Evolutionary conservation across 2,888 invertebrate species (phyloP).

Genomic region (Drosophila greeni): DNA sequence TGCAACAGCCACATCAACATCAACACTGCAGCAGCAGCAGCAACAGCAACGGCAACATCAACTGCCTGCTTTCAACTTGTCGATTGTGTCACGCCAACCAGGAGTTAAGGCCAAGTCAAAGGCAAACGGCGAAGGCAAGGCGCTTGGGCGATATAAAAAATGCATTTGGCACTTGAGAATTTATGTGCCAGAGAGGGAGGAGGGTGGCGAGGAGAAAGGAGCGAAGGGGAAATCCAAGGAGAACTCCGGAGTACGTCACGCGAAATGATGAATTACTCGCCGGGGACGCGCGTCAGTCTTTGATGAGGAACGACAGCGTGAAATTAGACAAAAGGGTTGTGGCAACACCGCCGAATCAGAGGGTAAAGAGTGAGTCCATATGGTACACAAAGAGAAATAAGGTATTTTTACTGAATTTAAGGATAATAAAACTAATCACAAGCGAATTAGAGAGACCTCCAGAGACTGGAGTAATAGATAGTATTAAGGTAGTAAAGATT

Average conservation of each 20-base stretch:
- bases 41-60: conserved; percentile 24
- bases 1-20: conserved; percentile 8
- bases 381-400: conserved; percentile 5
- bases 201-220: neutral
- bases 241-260: conserved; percentile 67
- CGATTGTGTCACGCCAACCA: conserved; percentile 66
- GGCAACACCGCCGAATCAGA: conserved; percentile 33
- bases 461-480: too few species aligned
- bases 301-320: conserved; percentile 73
- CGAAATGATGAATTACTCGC: conserved; percentile 74
- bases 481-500: too few species aligned
- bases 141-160: conserved; percentile 59
- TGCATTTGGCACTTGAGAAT: conserved; percentile 74
- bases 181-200: conserved; percentile 54
- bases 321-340: conserved; percentile 73
- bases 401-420: neutral
- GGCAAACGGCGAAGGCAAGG: conserved; percentile 22
- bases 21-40: conserved; percentile 6
- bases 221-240: conserved; percentile 14
- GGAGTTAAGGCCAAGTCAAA: conserved; percentile 54
- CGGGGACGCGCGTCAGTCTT: conserved; percentile 72
- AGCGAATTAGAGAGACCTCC: fast-evolving
- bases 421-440: too few species aligned
- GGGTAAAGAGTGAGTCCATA: conserved; percentile 8
- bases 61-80: conserved; percentile 49